Evolutionary conservation across 2,113 vertebrate species (phyloP).

Genomic region (Proterorhinus semilunaris): DNA sequence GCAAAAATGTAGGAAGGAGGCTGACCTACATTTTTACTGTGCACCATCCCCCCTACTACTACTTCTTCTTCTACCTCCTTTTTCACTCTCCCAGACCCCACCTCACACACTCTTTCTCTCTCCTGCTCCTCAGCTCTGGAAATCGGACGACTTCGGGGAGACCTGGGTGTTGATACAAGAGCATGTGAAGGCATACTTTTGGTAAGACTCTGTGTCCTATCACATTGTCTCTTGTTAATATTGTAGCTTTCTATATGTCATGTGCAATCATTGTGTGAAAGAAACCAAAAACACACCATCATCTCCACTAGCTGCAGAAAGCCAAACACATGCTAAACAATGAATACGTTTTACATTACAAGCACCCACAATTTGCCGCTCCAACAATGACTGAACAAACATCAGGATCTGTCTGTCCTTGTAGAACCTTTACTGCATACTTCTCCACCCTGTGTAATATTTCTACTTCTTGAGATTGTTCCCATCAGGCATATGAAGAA

Average conservation of each 20-base stretch:
- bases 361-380: background rate
- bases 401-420: background rate
- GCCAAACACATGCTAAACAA: background rate
- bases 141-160: constrained; percentile 96
- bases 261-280: too few species aligned
- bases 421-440: background rate
- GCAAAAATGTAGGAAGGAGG: constrained; percentile 50
- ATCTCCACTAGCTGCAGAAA: background rate
- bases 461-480: constrained; percentile 1
- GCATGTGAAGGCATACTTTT: constrained; percentile 94
- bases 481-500: background rate
- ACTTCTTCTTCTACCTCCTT: constrained; percentile 3
- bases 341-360: background rate
- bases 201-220: constrained; percentile 76
- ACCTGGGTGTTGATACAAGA: constrained; percentile 98
- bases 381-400: background rate
- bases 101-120: background rate
- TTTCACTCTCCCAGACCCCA: background rate
- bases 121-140: constrained; percentile 86
- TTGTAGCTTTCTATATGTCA: too few species aligned
- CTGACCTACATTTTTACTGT: constrained; percentile 66
- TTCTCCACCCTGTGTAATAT: background rate
- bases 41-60: constrained; percentile 23
- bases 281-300: background rate
- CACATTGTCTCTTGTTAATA: background rate